Evolutionary conservation across 2,797 vertebrate genomes (phyloP).

Genomic region (Melanotaenia boesemani): DNA sequence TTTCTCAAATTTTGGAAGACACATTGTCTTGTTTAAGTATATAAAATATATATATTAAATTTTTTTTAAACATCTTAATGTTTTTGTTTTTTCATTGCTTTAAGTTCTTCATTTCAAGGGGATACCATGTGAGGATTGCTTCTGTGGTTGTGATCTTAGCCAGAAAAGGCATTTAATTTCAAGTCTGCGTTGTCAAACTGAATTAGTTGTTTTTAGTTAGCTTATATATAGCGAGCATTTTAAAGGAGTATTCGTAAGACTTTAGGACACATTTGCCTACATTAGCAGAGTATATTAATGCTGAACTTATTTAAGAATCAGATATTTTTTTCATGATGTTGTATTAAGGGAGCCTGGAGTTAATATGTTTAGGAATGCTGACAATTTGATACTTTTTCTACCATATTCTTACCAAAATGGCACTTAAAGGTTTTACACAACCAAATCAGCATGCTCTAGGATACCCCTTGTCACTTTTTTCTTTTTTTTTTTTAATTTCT

Average conservation of each 20-base stretch:
- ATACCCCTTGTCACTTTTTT: conserved; percentile 27
- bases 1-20: conserved; percentile 74
- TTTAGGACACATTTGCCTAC: neutral
- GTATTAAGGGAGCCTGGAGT: neutral
- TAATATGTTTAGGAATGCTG: neutral
- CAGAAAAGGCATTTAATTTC: conserved; percentile 3
- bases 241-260: neutral
- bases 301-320: neutral
- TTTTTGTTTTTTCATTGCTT: conserved; percentile 62
- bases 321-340: neutral
- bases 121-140: conserved; percentile 32
- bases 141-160: neutral
- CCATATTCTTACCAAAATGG: neutral
- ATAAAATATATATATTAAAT: conserved; percentile 83
- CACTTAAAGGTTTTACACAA: neutral
- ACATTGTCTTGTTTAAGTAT: conserved; percentile 78
- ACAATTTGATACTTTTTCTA: neutral
- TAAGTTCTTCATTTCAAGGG: conserved; percentile 60
- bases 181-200: neutral
- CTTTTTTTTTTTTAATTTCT: conserved; percentile 26
- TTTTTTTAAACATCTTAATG: conserved; percentile 56
- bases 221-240: neutral
- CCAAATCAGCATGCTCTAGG: conserved; percentile 11
- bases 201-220: neutral
- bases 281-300: neutral